A percentile compares a stretch with the other conserved stretches of the same genome.
Evolutionary conservation across 2,888 invertebrate species (phyloP).

Genomic region (Macaria liturata): DNA sequence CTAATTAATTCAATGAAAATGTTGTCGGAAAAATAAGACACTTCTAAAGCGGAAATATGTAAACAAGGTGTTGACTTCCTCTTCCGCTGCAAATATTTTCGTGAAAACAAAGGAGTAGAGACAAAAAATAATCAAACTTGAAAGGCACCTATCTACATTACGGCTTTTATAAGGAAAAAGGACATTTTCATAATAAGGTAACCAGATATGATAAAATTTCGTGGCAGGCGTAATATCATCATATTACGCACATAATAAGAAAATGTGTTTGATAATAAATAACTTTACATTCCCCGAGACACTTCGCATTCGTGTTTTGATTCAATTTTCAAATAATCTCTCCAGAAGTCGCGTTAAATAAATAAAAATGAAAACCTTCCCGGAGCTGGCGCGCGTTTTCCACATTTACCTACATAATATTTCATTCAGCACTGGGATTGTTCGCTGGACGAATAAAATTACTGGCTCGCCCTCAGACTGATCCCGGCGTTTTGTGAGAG

Average conservation of each 20-base stretch:
- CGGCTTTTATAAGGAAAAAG: conserved; percentile 4
- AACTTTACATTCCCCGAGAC: too few species aligned
- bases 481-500: conserved; percentile 11
- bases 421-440: conserved; percentile 18
- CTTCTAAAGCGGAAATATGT: too few species aligned
- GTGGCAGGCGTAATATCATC: too few species aligned
- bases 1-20: too few species aligned
- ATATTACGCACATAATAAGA: too few species aligned
- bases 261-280: too few species aligned
- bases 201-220: too few species aligned
- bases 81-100: background rate
- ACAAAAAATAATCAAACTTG: conserved; percentile 11
- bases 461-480: conserved; percentile 17
- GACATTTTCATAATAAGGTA: too few species aligned
- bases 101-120: conserved; percentile 7
- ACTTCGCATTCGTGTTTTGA: too few species aligned
- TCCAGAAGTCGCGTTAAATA: background rate
- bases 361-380: conserved; percentile 11
- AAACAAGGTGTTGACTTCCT: too few species aligned
- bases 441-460: conserved; percentile 19
- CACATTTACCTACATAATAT: conserved; percentile 23
- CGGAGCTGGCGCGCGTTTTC: conserved; percentile 2
- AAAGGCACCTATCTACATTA: conserved; percentile 2
- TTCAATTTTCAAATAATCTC: conserved; percentile 4
- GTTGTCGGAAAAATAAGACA: too few species aligned